These are phyloP conservation scores for Drosophila formosana DNA, from an alignment of 2,888 invertebrate genomes.

Conservation along the genomic window DNA sequence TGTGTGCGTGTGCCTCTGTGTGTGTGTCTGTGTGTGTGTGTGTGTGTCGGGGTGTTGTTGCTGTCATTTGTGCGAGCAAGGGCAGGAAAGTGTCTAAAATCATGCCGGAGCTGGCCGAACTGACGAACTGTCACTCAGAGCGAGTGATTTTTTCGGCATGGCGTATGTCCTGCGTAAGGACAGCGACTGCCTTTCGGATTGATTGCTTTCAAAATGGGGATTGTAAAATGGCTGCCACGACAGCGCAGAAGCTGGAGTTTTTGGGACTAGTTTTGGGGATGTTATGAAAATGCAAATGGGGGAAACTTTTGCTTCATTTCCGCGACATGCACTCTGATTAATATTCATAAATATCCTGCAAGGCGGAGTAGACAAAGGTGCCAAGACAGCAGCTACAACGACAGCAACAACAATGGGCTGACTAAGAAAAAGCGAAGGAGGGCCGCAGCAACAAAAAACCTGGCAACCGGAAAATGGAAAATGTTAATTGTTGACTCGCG, in stretches of 20 bases:
- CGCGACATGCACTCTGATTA: slow-evolving; percentile 69
- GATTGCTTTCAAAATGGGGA: slow-evolving; percentile 73
- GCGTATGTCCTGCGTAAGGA: slow-evolving; percentile 47
- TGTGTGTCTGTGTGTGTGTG: slow-evolving; percentile 1
- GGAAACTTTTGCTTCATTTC: slow-evolving; percentile 55
- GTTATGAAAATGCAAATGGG: slow-evolving; percentile 34
- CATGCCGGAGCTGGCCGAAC: slow-evolving; percentile 49
- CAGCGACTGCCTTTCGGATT: slow-evolving; percentile 53
- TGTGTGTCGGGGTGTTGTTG: slow-evolving; percentile 47
- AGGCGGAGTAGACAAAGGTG: slow-evolving; percentile 39
- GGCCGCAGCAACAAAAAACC: slow-evolving; percentile 33
- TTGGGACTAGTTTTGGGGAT: slow-evolving; percentile 16
- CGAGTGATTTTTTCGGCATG: slow-evolving; percentile 45
- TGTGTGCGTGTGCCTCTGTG: slow-evolving; percentile 7
- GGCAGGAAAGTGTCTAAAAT: slow-evolving; percentile 71
- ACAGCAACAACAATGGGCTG: slow-evolving; percentile 16
- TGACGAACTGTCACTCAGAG: slow-evolving; percentile 77
- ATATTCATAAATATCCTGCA: slow-evolving; percentile 77
- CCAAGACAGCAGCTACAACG: slow-evolving; percentile 14
- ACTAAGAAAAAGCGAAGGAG: background rate
- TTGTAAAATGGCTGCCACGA: slow-evolving; percentile 52
- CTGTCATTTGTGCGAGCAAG: slow-evolving; percentile 71
- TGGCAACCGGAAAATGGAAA: slow-evolving; percentile 80
- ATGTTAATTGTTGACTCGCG: slow-evolving; percentile 75
- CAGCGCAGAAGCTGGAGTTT: slow-evolving; percentile 28